These are phyloP conservation scores for Tricholaema leucomelas DNA, from an alignment of 2,113 vertebrate species.

Conservation along the genomic window DNA sequence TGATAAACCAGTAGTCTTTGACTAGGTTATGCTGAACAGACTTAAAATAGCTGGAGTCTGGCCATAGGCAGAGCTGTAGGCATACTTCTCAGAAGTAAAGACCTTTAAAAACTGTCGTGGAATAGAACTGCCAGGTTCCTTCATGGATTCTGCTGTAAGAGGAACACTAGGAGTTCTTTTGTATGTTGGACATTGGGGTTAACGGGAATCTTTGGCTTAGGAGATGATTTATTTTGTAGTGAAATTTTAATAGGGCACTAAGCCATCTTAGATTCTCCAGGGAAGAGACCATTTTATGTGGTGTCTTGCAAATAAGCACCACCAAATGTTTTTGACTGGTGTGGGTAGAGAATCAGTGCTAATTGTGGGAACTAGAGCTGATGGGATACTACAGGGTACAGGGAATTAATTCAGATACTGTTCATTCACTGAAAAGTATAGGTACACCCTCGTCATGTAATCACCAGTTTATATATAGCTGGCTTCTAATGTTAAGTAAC, in stretches of 20 bases:
- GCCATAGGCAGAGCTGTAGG: background rate
- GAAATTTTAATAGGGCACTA: background rate
- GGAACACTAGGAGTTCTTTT: background rate
- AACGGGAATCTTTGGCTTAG: background rate
- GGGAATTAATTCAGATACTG: background rate
- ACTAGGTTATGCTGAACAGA: background rate
- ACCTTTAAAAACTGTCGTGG: background rate
- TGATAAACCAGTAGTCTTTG: background rate
- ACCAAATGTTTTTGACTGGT: background rate
- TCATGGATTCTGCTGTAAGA: background rate
- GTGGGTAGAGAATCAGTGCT: background rate
- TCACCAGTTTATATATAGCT: background rate
- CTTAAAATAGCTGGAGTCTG: background rate
- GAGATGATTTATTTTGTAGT: background rate
- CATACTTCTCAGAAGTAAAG: background rate
- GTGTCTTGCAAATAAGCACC: background rate
- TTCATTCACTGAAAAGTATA: background rate
- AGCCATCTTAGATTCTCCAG: background rate
- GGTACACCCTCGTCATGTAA: background rate
- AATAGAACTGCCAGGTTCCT: background rate
- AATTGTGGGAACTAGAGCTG: background rate
- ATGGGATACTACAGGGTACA: rapidly evolving
- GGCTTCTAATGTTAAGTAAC: background rate
- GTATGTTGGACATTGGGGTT: background rate
- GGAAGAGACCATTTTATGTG: background rate